phyloP scores from a whole-genome alignment of 2,113 vertebrate genomes.

The Maccullochella peelii region DNA sequence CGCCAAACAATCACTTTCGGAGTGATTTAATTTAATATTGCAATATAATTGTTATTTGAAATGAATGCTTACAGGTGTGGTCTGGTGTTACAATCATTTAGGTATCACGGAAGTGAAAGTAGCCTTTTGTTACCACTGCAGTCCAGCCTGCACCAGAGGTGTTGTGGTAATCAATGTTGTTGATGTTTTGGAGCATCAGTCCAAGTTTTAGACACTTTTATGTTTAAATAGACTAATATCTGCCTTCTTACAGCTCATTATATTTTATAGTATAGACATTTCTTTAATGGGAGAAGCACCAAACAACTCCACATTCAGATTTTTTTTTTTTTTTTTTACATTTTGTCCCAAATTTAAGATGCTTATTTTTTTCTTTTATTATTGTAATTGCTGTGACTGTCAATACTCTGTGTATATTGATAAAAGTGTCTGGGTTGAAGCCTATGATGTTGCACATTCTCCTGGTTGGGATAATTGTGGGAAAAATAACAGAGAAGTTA shows the following conservation, averaged over 20 bases:
- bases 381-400: background rate
- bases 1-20: background rate
- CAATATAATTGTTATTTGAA: background rate
- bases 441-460: background rate
- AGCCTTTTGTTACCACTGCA: slow-evolving; percentile 13
- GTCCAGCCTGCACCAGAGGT: slow-evolving; percentile 1
- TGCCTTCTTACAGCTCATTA: no score
- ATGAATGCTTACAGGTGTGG: background rate
- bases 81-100: slow-evolving; percentile 3
- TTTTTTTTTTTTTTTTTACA: background rate
- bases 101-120: slow-evolving; percentile 35
- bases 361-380: background rate
- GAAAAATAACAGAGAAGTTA: background rate
- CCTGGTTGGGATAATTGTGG: background rate
- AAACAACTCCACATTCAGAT: background rate
- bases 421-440: background rate
- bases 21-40: background rate
- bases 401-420: rapidly evolving
- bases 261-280: background rate
- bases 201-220: background rate
- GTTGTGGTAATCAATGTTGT: background rate
- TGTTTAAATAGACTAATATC: background rate
- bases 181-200: background rate
- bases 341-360: background rate
- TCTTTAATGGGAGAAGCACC: background rate